Conservation (phyloP, 2,888 invertebrate genomes). For the Stenolophus ochropezus region DNA sequence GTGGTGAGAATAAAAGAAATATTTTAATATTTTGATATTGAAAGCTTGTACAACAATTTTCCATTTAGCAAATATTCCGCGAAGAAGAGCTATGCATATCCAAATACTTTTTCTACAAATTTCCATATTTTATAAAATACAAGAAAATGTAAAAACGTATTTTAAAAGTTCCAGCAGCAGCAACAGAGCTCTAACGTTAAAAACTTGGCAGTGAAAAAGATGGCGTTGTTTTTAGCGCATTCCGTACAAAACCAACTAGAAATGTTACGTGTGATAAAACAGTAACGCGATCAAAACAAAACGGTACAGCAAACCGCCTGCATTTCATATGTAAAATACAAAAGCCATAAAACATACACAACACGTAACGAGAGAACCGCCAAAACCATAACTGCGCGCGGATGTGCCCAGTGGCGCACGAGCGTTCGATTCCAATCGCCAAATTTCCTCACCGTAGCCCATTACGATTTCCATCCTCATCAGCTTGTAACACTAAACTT, state of each 20-base stretch:
- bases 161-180: constrained; percentile 13
- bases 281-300: constrained; percentile 55
- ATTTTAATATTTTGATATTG: not conserved
- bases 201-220: constrained; percentile 38
- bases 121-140: constrained; percentile 32
- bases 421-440: not conserved
- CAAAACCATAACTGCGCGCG: constrained; percentile 57
- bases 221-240: constrained; percentile 30
- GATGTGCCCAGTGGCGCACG: constrained; percentile 8
- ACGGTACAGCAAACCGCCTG: constrained; percentile 37
- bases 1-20: too few relatives aligned
- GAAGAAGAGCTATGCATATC: not conserved
- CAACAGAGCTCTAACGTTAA: constrained; percentile 27
- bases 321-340: constrained; percentile 60
- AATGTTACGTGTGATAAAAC: constrained; percentile 55
- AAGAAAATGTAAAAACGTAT: constrained; percentile 20
- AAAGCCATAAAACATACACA: constrained; percentile 56
- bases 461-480: not conserved
- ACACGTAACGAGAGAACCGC: constrained; percentile 58
- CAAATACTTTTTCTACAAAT: constrained; percentile 7
- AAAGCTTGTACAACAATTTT: not conserved
- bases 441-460: not conserved
- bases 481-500: too few relatives aligned
- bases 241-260: constrained; percentile 52
- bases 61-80: not conserved